Conservation (phyloP, 1,140 invertebrate genomes). For the Drosophila tsacasi region DNA sequence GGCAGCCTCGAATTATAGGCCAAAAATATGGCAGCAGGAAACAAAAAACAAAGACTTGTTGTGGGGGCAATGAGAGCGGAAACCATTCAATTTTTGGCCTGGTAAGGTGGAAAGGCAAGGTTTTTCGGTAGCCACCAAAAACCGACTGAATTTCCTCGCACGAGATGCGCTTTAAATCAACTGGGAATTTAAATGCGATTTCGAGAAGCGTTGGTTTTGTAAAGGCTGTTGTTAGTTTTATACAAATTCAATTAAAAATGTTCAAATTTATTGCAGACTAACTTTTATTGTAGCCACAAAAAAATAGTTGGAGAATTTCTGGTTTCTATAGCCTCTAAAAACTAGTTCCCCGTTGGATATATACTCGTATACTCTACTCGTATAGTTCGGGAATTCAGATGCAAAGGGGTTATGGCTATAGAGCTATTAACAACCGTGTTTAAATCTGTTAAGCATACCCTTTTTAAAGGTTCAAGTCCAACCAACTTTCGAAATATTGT, state of each 20-base stretch:
- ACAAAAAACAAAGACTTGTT: constrained; percentile 20
- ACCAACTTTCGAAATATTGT: not conserved
- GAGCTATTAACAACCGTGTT: not conserved
- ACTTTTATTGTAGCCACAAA: constrained; percentile 1
- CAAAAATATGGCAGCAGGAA: constrained; percentile 13
- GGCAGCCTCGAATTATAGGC: constrained; percentile 23
- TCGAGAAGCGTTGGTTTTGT: not conserved
- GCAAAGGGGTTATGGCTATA: not conserved
- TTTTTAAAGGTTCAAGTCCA: not conserved
- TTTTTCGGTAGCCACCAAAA: constrained; percentile 19
- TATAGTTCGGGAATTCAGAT: not conserved
- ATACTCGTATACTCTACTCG: too few relatives aligned
- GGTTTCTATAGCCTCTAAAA: not conserved
- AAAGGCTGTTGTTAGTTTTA: constrained; percentile 10
- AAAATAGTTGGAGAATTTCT: not conserved
- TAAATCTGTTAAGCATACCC: not conserved
- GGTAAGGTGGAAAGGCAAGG: not conserved
- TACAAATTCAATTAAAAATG: constrained; percentile 14
- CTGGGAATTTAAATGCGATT: not conserved
- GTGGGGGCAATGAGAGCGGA: not conserved
- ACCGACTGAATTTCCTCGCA: constrained; percentile 14
- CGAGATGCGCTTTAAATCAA: constrained; percentile 1
- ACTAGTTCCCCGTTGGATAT: not conserved
- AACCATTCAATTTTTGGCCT: constrained; percentile 60
- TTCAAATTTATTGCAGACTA: constrained; percentile 5